These are phyloP conservation scores for Indri indri DNA, from an alignment of 2,113 vertebrate genomes.

Conservation along the genomic window DNA sequence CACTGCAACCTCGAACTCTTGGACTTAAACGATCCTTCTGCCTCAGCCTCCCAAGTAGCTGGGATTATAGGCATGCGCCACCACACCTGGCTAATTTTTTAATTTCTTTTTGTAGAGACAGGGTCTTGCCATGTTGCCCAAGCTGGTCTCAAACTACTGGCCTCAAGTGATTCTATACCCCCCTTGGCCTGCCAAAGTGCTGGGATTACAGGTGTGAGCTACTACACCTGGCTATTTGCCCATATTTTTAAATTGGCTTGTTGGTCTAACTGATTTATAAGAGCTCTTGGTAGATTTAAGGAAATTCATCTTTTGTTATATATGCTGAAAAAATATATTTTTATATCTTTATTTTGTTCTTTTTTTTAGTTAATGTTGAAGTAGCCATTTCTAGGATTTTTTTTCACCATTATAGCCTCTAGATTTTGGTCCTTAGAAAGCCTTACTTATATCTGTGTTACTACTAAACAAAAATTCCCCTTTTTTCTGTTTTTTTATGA, in stretches of 20 bases:
- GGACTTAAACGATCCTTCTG: too few relatives aligned
- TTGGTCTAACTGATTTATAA: not conserved
- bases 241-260: not conserved
- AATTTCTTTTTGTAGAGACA: too few relatives aligned
- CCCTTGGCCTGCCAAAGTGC: too few relatives aligned
- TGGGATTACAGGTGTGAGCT: too few relatives aligned
- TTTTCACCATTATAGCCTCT: not conserved
- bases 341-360: not conserved
- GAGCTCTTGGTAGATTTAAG: not conserved
- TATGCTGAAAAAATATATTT: not conserved
- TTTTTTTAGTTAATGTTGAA: not conserved
- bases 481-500: not conserved
- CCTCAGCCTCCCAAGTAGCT: too few relatives aligned
- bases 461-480: not conserved
- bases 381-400: not conserved
- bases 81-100: too few relatives aligned
- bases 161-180: too few relatives aligned
- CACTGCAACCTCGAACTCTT: too few relatives aligned
- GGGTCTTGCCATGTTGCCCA: too few relatives aligned
- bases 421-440: not conserved
- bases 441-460: not conserved
- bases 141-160: too few relatives aligned
- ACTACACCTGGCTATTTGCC: too few relatives aligned
- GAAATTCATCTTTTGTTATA: not conserved
- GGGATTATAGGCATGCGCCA: too few relatives aligned